Base-by-base conservation (phyloP, 2,113 vertebrate species). In the Acinonyx jubatus region DNA sequence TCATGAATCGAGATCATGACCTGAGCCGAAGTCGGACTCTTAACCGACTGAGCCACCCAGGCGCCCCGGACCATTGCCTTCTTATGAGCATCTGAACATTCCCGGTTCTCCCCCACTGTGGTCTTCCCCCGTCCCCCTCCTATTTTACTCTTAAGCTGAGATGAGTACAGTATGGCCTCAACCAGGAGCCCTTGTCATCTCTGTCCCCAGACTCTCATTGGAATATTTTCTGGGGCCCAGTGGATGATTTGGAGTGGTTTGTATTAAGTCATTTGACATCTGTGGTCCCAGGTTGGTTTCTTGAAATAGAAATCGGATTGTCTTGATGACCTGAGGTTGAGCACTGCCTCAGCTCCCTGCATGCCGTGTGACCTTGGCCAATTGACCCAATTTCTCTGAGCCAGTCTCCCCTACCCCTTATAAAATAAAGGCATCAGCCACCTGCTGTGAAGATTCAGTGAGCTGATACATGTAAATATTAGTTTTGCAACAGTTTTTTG, bases 251-350 rank as follows among this genome's bases (percentile, higher is more conserved):
- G 66, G 52, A 71, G 13, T 80, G 27, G 33, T 36, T 92, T 84
- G 87, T 85, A 84, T 48, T 65, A 68, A 82, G 55, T 94, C 48
- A 80, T 50, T 85, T 82, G 89, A 86, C 7, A 11, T 84, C 55
- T 52, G 41, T 74, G 48, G 81, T 66, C 63, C 71, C 18, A 90
- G 76, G 41, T 65, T 57, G 41, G 89, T 31, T 82, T 33, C 85
- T 78, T 66, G 80, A 65, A 11, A 33, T 80, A 8, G 89, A 80
- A 50, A 65, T 89, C 88, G 74, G 65, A 38, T 12, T 81, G 29
- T 52, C 41, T 57, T 69, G 12, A 71, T 74, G 19, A 55, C 15
- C n/a, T 61, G 9, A 66, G 66, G 15, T 31, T 21, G 48, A 65
- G 23, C 48, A 6, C 31, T 68, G 19, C 50, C 57, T 76, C 41